Percentiles rank a stretch among this genome's conserved stretches.
phyloP scores from a whole-genome alignment of 2,888 invertebrate genomes.

The Unio pictorum region DNA sequence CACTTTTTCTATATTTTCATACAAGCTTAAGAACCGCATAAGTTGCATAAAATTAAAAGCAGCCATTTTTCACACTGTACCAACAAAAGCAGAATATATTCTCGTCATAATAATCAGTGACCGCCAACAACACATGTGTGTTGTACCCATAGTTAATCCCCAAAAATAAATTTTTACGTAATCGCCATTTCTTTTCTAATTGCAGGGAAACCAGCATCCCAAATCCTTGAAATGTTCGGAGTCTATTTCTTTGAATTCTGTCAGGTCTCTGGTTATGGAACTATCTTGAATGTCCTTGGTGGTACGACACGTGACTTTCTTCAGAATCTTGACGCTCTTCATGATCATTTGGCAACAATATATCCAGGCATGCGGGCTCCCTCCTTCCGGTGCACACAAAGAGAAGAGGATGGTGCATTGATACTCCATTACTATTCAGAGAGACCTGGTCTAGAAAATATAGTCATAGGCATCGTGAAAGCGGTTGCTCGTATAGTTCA shows the following conservation, averaged over 20 bases:
- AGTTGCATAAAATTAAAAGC: too few relatives aligned
- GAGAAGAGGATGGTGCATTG: conserved; percentile 52
- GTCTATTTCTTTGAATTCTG: conserved; percentile 66
- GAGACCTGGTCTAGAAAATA: conserved; percentile 93
- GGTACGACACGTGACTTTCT: conserved; percentile 95
- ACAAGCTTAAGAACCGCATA: too few relatives aligned
- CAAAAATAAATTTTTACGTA: background rate
- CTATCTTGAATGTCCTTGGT: conserved; percentile 93
- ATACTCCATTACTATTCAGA: conserved; percentile 97
- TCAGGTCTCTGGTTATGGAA: conserved; percentile 86
- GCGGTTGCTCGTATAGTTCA: conserved; percentile 93
- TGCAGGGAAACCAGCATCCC: conserved; percentile 53
- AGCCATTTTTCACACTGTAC: too few relatives aligned
- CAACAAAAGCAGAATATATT: too few relatives aligned
- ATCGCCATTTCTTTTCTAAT: background rate
- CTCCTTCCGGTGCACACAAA: conserved; percentile 86
- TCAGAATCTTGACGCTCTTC: conserved; percentile 95
- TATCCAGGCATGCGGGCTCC: conserved; percentile 86
- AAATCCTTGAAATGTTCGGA: conserved; percentile 65
- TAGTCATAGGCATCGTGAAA: conserved; percentile 98
- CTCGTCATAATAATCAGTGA: too few relatives aligned
- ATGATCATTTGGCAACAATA: conserved; percentile 87
- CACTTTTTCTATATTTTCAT: too few relatives aligned
- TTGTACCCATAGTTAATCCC: background rate
- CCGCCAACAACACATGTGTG: too few relatives aligned